These are phyloP conservation scores for Phacellophora camtschatica DNA, from an alignment of 30 jellyfish, hydroid and myxozoan genomes.

Conservation along the genomic window DNA sequence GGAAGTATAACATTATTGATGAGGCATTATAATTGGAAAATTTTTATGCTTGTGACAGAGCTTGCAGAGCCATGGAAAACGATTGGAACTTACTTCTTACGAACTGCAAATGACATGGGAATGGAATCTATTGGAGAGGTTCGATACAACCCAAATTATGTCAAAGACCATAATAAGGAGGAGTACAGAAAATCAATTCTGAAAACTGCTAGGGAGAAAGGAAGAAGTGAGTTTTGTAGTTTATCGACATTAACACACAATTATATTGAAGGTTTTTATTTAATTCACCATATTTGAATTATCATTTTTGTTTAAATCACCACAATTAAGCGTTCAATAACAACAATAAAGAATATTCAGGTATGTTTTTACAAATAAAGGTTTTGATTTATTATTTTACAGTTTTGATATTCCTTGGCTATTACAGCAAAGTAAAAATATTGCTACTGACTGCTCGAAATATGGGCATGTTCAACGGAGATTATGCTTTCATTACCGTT, in stretches of 20 bases:
- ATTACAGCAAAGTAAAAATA: conserved; percentile 51
- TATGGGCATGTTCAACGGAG: conserved; percentile 80
- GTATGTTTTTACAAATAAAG: neutral
- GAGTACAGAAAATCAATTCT: neutral
- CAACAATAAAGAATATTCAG: neutral
- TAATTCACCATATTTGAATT: too few relatives aligned
- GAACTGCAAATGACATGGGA: neutral
- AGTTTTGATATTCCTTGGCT: conserved; percentile 86
- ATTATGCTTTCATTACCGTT: conserved; percentile 79
- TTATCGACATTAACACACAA: too few relatives aligned
- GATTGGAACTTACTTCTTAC: conserved; percentile 20
- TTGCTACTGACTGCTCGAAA: conserved; percentile 64
- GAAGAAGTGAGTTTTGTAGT: conserved; percentile 77
- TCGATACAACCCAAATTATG: conserved; percentile 14
- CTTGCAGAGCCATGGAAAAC: conserved; percentile 42
- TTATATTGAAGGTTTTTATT: too few relatives aligned
- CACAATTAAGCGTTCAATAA: too few relatives aligned
- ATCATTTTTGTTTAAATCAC: too few relatives aligned
- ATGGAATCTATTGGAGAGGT: neutral
- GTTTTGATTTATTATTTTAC: neutral
- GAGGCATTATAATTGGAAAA: conserved; percentile 67
- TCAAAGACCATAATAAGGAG: neutral
- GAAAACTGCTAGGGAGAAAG: conserved; percentile 40
- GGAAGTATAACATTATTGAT: conserved; percentile 39
- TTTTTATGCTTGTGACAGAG: conserved; percentile 69